Conservation (phyloP, 2,113 vertebrate species). For the Pachyramphus minor region DNA sequence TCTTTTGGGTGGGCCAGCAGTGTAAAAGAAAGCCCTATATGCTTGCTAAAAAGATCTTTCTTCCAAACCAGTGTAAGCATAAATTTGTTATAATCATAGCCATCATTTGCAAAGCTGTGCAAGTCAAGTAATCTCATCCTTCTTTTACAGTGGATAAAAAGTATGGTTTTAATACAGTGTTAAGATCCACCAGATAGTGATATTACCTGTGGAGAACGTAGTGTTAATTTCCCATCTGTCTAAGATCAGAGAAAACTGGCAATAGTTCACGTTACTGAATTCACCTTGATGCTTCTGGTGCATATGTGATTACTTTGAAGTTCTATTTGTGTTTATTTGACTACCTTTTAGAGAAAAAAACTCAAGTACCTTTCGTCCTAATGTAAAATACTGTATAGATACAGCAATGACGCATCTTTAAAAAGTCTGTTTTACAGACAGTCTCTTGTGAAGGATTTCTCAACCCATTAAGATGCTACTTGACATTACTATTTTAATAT, state of each 20-base stretch:
- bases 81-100: background rate
- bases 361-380: background rate
- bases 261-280: background rate
- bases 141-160: background rate
- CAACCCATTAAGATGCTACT: background rate
- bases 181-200: background rate
- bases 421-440: background rate
- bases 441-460: background rate
- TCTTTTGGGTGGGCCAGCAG: background rate
- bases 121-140: background rate
- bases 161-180: background rate
- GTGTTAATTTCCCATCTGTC: background rate
- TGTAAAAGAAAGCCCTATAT: background rate
- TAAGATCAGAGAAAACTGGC: background rate
- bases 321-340: background rate
- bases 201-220: background rate
- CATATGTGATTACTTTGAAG: background rate
- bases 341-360: background rate
- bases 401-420: background rate
- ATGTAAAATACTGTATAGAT: background rate
- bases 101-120: background rate
- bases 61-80: background rate
- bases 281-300: background rate
- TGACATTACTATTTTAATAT: background rate
- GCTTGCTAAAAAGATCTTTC: background rate